phyloP scores from a whole-genome alignment of 2,888 invertebrate species.

The Dioctria rufipes region DNA sequence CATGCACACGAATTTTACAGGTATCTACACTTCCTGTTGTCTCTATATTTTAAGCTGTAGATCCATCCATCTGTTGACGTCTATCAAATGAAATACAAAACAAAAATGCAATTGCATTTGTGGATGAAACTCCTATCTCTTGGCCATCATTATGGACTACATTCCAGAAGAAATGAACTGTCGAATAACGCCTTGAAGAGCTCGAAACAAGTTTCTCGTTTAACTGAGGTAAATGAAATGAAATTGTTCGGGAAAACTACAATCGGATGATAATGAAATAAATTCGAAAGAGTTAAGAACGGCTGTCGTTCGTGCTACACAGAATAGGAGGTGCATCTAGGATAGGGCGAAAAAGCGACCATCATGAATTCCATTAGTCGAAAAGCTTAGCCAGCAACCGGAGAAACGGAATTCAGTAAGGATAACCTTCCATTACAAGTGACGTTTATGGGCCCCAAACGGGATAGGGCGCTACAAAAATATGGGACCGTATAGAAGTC shows the following conservation, averaged over 20 bases:
- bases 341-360: background rate
- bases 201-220: background rate
- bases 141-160: background rate
- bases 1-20: no score
- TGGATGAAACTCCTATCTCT: background rate
- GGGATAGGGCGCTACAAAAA: constrained; percentile 1
- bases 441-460: background rate
- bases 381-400: background rate
- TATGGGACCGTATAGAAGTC: background rate
- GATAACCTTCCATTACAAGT: background rate
- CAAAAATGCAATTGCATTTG: background rate
- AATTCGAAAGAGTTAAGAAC: constrained; percentile 10
- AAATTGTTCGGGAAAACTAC: background rate
- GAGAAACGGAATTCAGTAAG: background rate
- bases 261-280: constrained; percentile 1
- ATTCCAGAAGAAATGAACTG: background rate
- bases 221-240: background rate
- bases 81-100: background rate
- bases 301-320: background rate
- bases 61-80: no score
- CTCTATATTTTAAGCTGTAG: no score
- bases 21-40: no score
- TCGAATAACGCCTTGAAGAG: background rate
- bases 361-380: constrained; percentile 7
- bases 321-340: background rate